A percentile compares a stretch with the other conserved stretches of the same genome.
These are phyloP conservation scores for Centropristis striata DNA, from an alignment of 2,113 vertebrate genomes.

Conservation along the genomic window DNA sequence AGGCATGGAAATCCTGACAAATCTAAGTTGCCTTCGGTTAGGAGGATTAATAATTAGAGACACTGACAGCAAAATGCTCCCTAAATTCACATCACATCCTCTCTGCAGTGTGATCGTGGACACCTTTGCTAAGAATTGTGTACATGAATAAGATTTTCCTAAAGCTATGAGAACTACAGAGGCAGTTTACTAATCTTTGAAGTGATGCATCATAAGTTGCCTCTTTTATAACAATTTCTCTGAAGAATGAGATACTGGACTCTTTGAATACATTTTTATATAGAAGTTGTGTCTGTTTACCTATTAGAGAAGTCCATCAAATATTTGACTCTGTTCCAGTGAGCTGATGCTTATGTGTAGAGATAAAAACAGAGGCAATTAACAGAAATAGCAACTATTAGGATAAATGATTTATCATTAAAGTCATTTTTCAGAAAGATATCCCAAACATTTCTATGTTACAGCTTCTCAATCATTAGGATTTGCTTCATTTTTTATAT, in stretches of 20 bases:
- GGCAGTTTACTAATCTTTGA: slow-evolving; percentile 1
- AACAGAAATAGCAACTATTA: too few species aligned
- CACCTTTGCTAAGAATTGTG: slow-evolving; percentile 11
- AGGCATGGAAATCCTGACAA: slow-evolving; percentile 47
- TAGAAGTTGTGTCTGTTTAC: not conserved
- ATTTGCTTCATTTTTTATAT: too few species aligned
- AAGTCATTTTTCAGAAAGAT: too few species aligned
- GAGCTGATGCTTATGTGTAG: too few species aligned
- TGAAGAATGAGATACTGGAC: not conserved
- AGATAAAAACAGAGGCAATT: too few species aligned
- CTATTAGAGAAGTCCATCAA: not conserved
- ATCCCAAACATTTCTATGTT: too few species aligned
- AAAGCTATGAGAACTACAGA: slow-evolving; percentile 13
- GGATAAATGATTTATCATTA: too few species aligned
- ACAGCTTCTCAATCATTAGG: too few species aligned
- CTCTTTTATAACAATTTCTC: not conserved
- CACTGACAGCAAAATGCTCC: slow-evolving; percentile 33
- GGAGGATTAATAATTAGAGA: slow-evolving; percentile 47
- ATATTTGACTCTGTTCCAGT: not conserved
- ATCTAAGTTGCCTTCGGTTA: slow-evolving; percentile 14
- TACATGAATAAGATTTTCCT: slow-evolving; percentile 12
- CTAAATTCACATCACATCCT: slow-evolving; percentile 26
- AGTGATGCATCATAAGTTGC: slow-evolving; percentile 8
- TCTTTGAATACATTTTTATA: not conserved
- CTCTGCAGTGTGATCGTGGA: not conserved